Percentiles rank a stretch among this genome's conserved stretches.
Evolutionary conservation across 2,888 invertebrate species (phyloP).

Genomic region (Dichetophora obliterata): DNA sequence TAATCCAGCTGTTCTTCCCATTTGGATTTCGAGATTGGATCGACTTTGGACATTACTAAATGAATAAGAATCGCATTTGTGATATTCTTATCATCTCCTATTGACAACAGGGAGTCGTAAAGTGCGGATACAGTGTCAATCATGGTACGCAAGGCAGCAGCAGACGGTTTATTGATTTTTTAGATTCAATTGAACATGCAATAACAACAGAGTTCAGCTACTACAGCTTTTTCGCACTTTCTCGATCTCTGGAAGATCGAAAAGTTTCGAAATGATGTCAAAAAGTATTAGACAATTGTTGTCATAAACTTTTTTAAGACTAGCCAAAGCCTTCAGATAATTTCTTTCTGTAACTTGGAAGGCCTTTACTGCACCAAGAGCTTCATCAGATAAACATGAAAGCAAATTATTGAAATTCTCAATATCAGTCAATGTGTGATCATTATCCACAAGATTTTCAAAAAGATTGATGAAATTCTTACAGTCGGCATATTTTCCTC

Average conservation of each 20-base stretch:
- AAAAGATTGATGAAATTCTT: constrained; percentile 43
- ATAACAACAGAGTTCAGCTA: too few relatives aligned
- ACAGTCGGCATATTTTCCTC: constrained; percentile 37
- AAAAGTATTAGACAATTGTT: constrained; percentile 47
- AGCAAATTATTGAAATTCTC: constrained; percentile 44
- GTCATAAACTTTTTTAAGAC: constrained; percentile 43
- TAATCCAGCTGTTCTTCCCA: constrained; percentile 41
- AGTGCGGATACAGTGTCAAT: constrained; percentile 46
- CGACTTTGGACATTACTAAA: constrained; percentile 45
- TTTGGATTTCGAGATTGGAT: constrained; percentile 34
- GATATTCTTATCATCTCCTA: constrained; percentile 45
- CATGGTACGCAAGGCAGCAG: constrained; percentile 44
- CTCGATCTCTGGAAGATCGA: constrained; percentile 47
- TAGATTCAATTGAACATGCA: too few relatives aligned
- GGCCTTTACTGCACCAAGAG: constrained; percentile 43
- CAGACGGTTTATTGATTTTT: constrained; percentile 41
- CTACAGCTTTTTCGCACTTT: too few relatives aligned
- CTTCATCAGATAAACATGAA: constrained; percentile 46
- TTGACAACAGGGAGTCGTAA: constrained; percentile 44
- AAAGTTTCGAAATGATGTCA: constrained; percentile 44
- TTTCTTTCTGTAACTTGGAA: constrained; percentile 44
- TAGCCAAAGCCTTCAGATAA: constrained; percentile 42
- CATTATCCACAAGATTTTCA: constrained; percentile 34
- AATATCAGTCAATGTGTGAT: constrained; percentile 39
- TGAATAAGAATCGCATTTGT: constrained; percentile 46